phyloP scores from a whole-genome alignment of 2,113 vertebrate species.

The Oncorhynchus tshawytscha region DNA sequence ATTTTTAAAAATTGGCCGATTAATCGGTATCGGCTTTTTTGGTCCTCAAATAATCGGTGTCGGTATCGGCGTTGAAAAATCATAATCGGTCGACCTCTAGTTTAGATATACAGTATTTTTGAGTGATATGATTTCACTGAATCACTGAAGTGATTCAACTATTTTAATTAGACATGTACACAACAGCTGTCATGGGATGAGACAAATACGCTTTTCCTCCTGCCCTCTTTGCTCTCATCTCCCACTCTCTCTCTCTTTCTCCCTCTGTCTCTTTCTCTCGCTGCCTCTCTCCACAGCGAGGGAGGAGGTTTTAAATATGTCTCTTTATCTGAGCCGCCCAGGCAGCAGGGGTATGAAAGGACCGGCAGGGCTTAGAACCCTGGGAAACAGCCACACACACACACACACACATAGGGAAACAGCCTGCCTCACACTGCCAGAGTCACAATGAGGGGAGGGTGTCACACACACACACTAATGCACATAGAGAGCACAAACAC shows the following conservation, averaged over 20 bases:
- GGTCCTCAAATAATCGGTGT: too few species aligned
- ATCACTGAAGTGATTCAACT: too few species aligned
- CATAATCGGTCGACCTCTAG: too few species aligned
- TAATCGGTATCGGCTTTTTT: too few species aligned
- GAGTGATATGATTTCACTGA: too few species aligned
- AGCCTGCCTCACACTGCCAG: conserved; percentile 58
- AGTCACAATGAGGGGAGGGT: conserved; percentile 63
- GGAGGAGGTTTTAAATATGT: conserved; percentile 71
- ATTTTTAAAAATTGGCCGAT: too few species aligned
- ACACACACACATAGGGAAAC: conserved; percentile 59
- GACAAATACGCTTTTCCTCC: conserved; percentile 12
- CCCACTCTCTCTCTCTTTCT: not conserved
- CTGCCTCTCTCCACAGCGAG: conserved; percentile 66
- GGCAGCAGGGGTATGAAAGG: conserved; percentile 73
- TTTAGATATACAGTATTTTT: too few species aligned
- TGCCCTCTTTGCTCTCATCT: conserved; percentile 31
- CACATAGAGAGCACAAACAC: conserved; percentile 33
- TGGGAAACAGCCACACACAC: conserved; percentile 27
- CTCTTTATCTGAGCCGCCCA: conserved; percentile 76
- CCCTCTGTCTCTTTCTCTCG: conserved; percentile 28
- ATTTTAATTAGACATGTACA: too few species aligned
- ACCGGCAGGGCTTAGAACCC: conserved; percentile 70
- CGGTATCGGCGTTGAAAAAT: too few species aligned
- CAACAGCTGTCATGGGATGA: too few species aligned
- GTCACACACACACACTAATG: not conserved